Percentiles rank a stretch among this genome's conserved stretches.
Evolutionary conservation across 2,888 invertebrate genomes (phyloP).

Genomic region (Lepidocyrtoides sp.): DNA sequence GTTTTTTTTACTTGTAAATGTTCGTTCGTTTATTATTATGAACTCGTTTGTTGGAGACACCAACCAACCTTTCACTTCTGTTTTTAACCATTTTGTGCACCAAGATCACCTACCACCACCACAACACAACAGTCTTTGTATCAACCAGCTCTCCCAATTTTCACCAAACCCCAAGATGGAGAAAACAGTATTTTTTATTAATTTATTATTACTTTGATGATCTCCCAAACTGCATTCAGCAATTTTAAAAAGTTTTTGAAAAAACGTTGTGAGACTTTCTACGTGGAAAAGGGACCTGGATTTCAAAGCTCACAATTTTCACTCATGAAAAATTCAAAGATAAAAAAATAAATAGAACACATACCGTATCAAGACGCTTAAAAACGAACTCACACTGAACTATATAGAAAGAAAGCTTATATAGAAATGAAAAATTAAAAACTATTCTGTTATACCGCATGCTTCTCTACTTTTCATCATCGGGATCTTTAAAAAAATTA

Average conservation of each 20-base stretch:
- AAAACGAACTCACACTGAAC: conserved; percentile 24
- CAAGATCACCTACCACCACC: background rate
- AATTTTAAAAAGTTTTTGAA: background rate
- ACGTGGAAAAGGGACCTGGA: conserved; percentile 18
- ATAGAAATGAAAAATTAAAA: background rate
- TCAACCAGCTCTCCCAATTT: conserved; percentile 32
- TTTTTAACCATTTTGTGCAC: conserved; percentile 46
- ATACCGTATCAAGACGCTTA: conserved; percentile 66
- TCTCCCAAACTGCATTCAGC: conserved; percentile 73
- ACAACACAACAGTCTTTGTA: conserved; percentile 33
- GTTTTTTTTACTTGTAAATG: conserved; percentile 55
- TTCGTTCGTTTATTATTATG: conserved; percentile 44
- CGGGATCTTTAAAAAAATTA: conserved; percentile 53
- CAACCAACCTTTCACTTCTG: conserved; percentile 24
- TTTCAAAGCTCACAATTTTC: conserved; percentile 27
- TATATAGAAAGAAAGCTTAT: conserved; percentile 31
- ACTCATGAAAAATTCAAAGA: conserved; percentile 35
- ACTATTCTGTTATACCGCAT: background rate
- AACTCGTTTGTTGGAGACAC: conserved; percentile 40
- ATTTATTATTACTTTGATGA: conserved; percentile 55
- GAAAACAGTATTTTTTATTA: conserved; percentile 66
- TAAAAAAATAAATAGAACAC: conserved; percentile 32
- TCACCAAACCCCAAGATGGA: conserved; percentile 22
- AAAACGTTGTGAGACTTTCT: conserved; percentile 25
- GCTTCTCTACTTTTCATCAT: conserved; percentile 41